Evolutionary conservation across 2,888 invertebrate species (phyloP), one percentile per base, ranked within the genome.

Genomic region (Branchipolynoe longqiensis): DNA sequence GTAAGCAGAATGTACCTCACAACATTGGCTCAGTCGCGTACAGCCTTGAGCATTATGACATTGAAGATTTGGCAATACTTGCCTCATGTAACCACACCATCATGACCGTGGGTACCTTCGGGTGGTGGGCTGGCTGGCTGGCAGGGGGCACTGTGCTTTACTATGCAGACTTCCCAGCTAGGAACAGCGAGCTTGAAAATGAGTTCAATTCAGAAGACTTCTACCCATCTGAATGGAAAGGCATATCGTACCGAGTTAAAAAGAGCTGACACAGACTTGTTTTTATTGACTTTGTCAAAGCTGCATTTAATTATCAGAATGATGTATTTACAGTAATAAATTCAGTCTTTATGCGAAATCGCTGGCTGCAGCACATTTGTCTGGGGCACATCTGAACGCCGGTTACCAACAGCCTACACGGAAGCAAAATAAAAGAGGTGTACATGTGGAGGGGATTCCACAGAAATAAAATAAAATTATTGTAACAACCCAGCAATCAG

Each of bases 121-220:
- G 85, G 0, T 85, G 85, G 85, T 85, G 85, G 85, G 85, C 85
- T 14, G 85, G 73, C 6, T 85, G 85, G 85, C 74, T 85, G 41
- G 78, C 83, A 8, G 83, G 85, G 22, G 85, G 85, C 31, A 74
- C 40, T 25, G 73, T 58, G 31, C 58, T 85, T 31, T 85, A 83
- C 41, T 83, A 48, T 48, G 78, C 48, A 14, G 78, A 78, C 28
- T 78, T 78, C 48, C 78, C 78, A 1, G 54, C 48, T 12, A 18
- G 48, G 41, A 25, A 48, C 25, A 78, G 78, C 28, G 48, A 41
- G 18, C 48, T 78, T 12, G 41, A 78, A 31, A 28, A 22, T 25
- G 78, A 41, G 28, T 78, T 78, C 31, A 28, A 78, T 22, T 33
- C 78, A 12, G n/a, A 25, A n/a, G 54, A 54, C 54, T 41, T 12